A percentile compares a stretch with the other conserved stretches of the same genome.
Conservation (phyloP, 2,113 vertebrate genomes). For the Pristiophorus japonicus region DNA sequence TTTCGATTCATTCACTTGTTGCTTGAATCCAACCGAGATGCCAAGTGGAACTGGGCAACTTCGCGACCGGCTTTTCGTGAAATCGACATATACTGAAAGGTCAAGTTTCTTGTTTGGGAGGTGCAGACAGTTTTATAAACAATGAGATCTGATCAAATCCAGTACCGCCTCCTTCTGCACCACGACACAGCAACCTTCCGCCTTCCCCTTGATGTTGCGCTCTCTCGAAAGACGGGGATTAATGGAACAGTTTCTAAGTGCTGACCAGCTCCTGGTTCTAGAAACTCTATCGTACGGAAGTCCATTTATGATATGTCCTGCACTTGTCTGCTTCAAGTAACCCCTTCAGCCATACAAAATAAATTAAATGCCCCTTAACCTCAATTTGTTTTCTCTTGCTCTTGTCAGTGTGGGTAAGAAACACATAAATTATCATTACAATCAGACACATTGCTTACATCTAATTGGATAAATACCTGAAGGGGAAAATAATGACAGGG, state of each 20-base stretch:
- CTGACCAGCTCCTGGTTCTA: background rate
- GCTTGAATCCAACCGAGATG: no score
- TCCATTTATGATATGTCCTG: no score
- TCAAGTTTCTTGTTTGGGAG: background rate
- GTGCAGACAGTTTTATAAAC: background rate
- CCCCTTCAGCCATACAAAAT: background rate
- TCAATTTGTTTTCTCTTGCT: background rate
- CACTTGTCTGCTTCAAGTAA: background rate
- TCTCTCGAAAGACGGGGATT: background rate
- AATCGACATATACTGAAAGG: no score
- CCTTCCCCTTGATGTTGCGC: background rate
- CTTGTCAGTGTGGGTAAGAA: background rate
- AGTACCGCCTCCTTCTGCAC: no score
- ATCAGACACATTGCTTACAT: background rate
- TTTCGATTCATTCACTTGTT: background rate
- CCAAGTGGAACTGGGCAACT: no score
- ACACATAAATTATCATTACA: background rate
- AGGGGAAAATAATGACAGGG: no score
- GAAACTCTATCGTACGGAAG: background rate
- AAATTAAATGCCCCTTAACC: background rate
- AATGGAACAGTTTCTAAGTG: background rate
- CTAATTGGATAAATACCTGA: no score
- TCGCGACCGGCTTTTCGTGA: no score
- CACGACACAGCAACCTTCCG: background rate
- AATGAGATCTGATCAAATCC: background rate